phyloP scores from a whole-genome alignment of 1,140 invertebrate species.

The Gryon sp. region DNA sequence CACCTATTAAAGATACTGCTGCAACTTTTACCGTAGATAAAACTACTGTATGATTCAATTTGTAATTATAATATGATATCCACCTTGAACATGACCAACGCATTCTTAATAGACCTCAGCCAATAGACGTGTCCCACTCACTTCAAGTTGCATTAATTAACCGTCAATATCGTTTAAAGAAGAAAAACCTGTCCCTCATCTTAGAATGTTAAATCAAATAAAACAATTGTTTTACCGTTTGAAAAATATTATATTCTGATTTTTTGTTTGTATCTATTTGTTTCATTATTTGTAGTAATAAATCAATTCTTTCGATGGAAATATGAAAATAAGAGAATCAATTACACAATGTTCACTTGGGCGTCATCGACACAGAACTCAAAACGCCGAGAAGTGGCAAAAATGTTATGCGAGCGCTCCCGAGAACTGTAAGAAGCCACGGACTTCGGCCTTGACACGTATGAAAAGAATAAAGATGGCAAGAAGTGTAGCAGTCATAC shows the following conservation, averaged over 20 bases:
- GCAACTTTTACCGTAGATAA: conserved; percentile 60
- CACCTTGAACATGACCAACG: conserved; percentile 65
- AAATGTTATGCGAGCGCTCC: conserved; percentile 54
- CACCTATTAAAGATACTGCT: conserved; percentile 45
- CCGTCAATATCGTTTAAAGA: conserved; percentile 12
- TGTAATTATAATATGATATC: conserved; percentile 65
- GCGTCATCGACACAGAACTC: conserved; percentile 18
- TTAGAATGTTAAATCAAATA: too few species aligned
- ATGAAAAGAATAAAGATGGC: conserved; percentile 71
- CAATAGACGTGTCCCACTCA: conserved; percentile 49
- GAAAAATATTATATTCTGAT: neutral
- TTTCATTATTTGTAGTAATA: too few species aligned
- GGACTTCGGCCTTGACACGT: conserved; percentile 73
- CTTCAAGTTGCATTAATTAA: conserved; percentile 39
- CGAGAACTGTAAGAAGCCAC: conserved; percentile 51
- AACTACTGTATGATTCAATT: conserved; percentile 61
- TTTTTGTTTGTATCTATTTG: too few species aligned
- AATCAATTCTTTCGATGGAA: too few species aligned
- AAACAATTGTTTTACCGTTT: conserved; percentile 6
- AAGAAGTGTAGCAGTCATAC: conserved; percentile 53
- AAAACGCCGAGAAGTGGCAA: conserved; percentile 39
- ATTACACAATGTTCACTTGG: neutral
- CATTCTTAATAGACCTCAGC: conserved; percentile 56
- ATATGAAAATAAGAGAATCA: too few species aligned
- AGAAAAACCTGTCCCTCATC: neutral